These are phyloP conservation scores for Climacteris rufus DNA, from an alignment of 2,113 vertebrate genomes.

Conservation along the genomic window DNA sequence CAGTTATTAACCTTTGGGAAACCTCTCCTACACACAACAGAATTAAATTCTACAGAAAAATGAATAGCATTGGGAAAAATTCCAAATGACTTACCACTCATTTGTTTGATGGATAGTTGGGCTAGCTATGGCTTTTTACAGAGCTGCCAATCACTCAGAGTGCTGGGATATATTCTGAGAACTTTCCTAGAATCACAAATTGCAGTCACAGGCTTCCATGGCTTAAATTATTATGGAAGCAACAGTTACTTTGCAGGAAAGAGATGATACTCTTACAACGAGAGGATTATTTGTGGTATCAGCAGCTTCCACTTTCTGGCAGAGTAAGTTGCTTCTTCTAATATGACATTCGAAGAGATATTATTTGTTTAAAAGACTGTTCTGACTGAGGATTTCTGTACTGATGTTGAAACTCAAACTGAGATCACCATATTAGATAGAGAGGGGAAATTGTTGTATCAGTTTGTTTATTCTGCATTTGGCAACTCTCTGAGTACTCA, in stretches of 20 bases:
- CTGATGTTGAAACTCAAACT: slow-evolving; percentile 12
- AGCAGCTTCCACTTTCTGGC: background rate
- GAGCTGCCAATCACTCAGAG: slow-evolving; percentile 25
- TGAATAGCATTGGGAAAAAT: slow-evolving; percentile 21
- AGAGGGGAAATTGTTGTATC: background rate
- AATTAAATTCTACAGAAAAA: slow-evolving; percentile 43
- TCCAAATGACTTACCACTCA: slow-evolving; percentile 44
- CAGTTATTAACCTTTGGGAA: slow-evolving; percentile 44
- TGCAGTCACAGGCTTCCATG: background rate
- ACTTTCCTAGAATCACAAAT: background rate
- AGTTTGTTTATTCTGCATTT: slow-evolving; percentile 44
- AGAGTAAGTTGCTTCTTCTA: background rate
- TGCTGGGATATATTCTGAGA: background rate
- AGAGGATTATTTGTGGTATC: background rate
- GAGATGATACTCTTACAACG: background rate
- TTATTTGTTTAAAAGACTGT: background rate
- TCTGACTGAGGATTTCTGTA: background rate
- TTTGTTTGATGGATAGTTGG: slow-evolving; percentile 32
- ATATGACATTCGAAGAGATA: background rate
- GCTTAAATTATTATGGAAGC: background rate
- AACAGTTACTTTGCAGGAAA: background rate
- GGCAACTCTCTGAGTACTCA: slow-evolving; percentile 24
- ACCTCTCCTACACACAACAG: slow-evolving; percentile 11
- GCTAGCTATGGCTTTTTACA: background rate
- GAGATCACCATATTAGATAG: slow-evolving; percentile 16